Conservation (phyloP, 2,888 invertebrate genomes). For the Lasioglossum morio region DNA sequence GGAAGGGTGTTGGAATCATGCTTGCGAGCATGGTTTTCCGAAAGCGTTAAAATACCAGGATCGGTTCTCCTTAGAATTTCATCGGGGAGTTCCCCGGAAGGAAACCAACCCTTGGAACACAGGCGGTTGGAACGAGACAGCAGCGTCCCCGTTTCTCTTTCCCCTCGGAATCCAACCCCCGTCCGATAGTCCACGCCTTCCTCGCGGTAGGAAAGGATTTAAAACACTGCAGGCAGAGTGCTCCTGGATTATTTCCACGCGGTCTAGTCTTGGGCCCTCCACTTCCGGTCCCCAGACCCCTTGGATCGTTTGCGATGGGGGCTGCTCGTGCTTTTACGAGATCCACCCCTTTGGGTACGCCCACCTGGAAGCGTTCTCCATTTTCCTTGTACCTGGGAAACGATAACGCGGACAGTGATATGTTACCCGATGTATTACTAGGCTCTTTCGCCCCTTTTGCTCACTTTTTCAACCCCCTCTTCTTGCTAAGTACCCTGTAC, state of each 20-base stretch:
- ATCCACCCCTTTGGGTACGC: slow-evolving; percentile 52
- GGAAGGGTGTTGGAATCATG: slow-evolving; percentile 12
- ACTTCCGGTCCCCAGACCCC: slow-evolving; percentile 10
- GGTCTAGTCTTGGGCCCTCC: neutral
- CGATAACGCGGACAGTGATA: slow-evolving; percentile 8
- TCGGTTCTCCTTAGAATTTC: slow-evolving; percentile 24
- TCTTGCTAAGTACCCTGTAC: neutral
- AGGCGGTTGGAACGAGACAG: slow-evolving; percentile 3
- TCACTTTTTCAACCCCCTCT: neutral
- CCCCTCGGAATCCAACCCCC: slow-evolving; percentile 13
- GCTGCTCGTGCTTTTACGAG: slow-evolving; percentile 53
- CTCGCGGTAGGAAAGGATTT: slow-evolving; percentile 55
- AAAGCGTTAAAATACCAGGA: slow-evolving; percentile 26
- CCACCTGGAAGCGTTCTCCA: slow-evolving; percentile 65
- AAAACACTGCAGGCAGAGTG: slow-evolving; percentile 63
- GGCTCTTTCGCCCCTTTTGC: neutral
- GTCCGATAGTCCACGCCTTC: slow-evolving; percentile 38
- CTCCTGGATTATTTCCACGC: slow-evolving; percentile 68
- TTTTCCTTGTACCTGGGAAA: slow-evolving; percentile 39
- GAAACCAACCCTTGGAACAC: slow-evolving; percentile 5
- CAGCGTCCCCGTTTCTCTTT: slow-evolving; percentile 21
- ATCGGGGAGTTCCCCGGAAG: slow-evolving; percentile 1
- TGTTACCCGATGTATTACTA: slow-evolving; percentile 11
- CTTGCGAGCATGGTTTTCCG: neutral
- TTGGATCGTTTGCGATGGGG: slow-evolving; percentile 45